phyloP scores from a whole-genome alignment of 2,797 vertebrate species.

The Catharus ustulatus region DNA sequence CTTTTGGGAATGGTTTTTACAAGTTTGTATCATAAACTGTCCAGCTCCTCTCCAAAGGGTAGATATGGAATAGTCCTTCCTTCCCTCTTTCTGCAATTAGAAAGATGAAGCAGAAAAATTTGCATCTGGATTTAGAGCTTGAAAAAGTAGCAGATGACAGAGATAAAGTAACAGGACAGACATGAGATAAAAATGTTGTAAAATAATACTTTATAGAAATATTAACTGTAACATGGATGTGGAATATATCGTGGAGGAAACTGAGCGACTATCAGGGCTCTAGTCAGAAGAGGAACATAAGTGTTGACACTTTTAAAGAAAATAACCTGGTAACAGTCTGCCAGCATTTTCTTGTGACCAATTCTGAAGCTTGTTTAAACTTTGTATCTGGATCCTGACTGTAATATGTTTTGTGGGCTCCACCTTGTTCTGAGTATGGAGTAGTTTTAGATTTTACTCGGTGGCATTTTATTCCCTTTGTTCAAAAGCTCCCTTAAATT shows the following conservation, averaged over 20 bases:
- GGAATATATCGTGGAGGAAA: neutral
- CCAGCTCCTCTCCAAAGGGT: neutral
- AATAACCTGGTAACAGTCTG: neutral
- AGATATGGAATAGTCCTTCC: neutral
- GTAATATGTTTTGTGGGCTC: neutral
- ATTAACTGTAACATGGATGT: neutral
- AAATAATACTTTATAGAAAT: neutral
- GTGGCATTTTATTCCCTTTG: neutral
- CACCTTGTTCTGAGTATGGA: neutral
- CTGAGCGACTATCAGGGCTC: rapidly evolving
- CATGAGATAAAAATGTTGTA: neutral
- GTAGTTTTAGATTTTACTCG: neutral
- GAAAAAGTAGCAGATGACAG: neutral
- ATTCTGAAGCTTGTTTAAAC: neutral
- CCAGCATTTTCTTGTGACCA: neutral
- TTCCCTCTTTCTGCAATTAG: neutral
- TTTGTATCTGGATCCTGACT: neutral
- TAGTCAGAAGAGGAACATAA: neutral
- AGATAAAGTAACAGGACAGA: neutral
- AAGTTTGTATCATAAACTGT: neutral
- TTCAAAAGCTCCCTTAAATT: neutral
- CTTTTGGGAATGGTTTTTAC: neutral
- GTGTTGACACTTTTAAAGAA: neutral
- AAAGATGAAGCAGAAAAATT: neutral
- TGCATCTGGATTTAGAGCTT: neutral